Conservation (phyloP, 2,113 vertebrate species). For the Callionymus lyra region DNA sequence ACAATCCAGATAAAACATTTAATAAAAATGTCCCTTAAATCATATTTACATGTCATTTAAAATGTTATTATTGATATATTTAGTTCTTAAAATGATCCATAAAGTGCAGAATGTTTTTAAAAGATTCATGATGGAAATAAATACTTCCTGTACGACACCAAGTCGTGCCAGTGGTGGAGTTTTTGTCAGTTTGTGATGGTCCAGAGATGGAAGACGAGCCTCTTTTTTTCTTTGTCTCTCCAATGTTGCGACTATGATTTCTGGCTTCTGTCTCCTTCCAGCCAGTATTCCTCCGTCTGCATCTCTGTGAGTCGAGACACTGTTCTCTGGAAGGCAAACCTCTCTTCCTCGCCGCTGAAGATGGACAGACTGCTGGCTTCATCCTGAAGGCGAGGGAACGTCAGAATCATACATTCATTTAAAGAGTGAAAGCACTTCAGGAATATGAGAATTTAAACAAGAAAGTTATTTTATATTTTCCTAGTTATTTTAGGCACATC, state of each 20-base stretch:
- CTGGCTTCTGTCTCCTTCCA: slow-evolving; percentile 77
- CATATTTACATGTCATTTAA: too few species aligned
- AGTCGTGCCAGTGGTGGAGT: slow-evolving; percentile 5
- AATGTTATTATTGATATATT: too few species aligned
- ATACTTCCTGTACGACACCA: slow-evolving; percentile 27
- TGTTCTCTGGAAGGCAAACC: slow-evolving; percentile 90
- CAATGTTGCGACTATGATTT: slow-evolving; percentile 14
- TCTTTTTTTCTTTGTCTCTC: not conserved
- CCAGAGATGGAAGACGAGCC: slow-evolving; percentile 13
- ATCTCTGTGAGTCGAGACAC: slow-evolving; percentile 93
- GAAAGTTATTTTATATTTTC: too few species aligned
- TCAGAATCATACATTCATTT: not conserved
- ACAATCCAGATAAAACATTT: too few species aligned
- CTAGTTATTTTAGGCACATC: too few species aligned
- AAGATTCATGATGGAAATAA: slow-evolving; percentile 39
- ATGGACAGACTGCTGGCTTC: slow-evolving; percentile 80
- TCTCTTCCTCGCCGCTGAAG: slow-evolving; percentile 91
- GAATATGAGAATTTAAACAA: not conserved
- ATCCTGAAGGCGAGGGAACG: slow-evolving; percentile 62
- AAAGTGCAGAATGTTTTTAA: slow-evolving; percentile 54
- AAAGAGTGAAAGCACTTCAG: not conserved
- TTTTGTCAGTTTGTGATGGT: not conserved
- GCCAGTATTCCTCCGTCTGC: slow-evolving; percentile 94
- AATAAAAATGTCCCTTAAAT: too few species aligned
- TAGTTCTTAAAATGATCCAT: slow-evolving; percentile 9